phyloP scores from a whole-genome alignment of 2,888 invertebrate species.

The Camptogramma bilineatum region DNA sequence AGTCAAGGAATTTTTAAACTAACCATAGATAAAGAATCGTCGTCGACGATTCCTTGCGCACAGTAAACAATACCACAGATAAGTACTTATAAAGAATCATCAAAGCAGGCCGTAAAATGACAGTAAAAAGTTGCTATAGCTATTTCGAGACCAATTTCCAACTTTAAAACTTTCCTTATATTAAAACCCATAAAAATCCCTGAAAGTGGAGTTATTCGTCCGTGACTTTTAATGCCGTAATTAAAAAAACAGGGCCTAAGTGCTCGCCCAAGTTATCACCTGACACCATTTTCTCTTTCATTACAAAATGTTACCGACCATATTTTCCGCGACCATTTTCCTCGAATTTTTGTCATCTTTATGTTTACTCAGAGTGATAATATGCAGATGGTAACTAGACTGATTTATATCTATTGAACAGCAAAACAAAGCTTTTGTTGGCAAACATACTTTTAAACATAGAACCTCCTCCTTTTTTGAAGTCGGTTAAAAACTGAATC shows the following conservation, averaged over 20 bases:
- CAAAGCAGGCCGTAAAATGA: no score
- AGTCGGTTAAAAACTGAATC: no score
- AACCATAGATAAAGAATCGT: no score
- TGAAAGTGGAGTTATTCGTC: conserved; percentile 42
- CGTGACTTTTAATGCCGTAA: conserved; percentile 53
- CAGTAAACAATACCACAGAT: no score
- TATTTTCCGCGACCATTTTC: conserved; percentile 45
- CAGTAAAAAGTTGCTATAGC: not conserved
- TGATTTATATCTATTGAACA: conserved; percentile 17
- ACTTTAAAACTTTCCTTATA: conserved; percentile 36
- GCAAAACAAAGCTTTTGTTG: conserved; percentile 4
- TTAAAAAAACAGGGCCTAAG: conserved; percentile 53
- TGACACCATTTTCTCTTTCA: conserved; percentile 39
- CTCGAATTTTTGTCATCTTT: conserved; percentile 45
- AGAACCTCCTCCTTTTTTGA: no score
- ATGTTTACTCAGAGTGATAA: conserved; percentile 40
- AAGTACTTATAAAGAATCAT: no score
- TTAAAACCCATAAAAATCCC: conserved; percentile 38
- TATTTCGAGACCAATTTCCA: not conserved
- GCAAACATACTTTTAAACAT: not conserved
- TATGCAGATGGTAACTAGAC: not conserved
- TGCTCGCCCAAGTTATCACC: conserved; percentile 35
- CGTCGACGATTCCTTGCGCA: no score
- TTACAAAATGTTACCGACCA: conserved; percentile 36
- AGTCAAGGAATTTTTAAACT: no score